A percentile compares a stretch with the other conserved stretches of the same genome.
phyloP scores from a whole-genome alignment of 2,888 invertebrate genomes.

The Hecatera dysodea region DNA sequence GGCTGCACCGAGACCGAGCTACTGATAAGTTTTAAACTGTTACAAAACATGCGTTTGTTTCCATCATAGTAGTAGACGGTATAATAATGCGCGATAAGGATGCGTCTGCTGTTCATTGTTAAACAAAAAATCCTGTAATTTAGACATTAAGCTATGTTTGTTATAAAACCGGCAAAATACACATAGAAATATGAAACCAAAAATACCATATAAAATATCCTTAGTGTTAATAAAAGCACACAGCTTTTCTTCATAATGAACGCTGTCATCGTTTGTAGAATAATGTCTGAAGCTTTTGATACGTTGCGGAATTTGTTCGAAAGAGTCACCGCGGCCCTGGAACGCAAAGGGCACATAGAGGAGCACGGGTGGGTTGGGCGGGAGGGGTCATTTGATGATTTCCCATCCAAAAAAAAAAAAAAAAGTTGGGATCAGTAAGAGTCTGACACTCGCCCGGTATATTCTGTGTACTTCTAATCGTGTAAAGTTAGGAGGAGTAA shows the following conservation, averaged over 20 bases:
- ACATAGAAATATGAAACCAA: neutral
- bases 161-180: neutral
- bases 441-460: too few relatives aligned
- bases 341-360: too few relatives aligned
- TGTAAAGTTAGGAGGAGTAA: too few relatives aligned
- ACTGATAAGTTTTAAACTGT: slow-evolving; percentile 34
- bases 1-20: slow-evolving; percentile 10
- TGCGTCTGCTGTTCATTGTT: neutral
- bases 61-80: neutral
- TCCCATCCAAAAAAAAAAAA: too few relatives aligned
- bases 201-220: neutral
- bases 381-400: too few relatives aligned
- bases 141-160: neutral
- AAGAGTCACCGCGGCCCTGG: too few relatives aligned
- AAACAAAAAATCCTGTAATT: neutral
- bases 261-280: neutral
- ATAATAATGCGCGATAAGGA: neutral
- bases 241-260: too few relatives aligned
- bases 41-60: slow-evolving; percentile 19
- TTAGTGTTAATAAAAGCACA: too few relatives aligned
- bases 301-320: too few relatives aligned
- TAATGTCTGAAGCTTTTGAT: slow-evolving; percentile 15
- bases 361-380: too few relatives aligned
- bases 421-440: too few relatives aligned
- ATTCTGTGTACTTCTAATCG: too few relatives aligned